Conservation (phyloP, 2,888 invertebrate genomes). For the Pseudolycoriella hygida region DNA sequence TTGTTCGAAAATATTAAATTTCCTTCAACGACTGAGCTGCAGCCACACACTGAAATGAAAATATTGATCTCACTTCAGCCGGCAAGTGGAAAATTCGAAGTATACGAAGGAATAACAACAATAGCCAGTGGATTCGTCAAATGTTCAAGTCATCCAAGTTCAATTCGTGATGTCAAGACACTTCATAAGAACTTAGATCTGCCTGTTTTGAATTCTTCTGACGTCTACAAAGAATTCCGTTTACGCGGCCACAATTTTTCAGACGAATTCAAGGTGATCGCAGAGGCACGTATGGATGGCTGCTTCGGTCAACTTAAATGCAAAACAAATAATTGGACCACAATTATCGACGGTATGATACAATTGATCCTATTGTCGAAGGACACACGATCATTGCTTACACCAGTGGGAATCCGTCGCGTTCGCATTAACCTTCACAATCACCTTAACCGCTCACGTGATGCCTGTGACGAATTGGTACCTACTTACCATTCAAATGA, state of each 20-base stretch:
- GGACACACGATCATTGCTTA: slow-evolving; percentile 47
- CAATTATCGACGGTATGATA: slow-evolving; percentile 68
- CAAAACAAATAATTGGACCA: slow-evolving; percentile 71
- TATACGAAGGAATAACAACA: slow-evolving; percentile 47
- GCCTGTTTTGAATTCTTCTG: slow-evolving; percentile 35
- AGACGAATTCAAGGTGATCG: slow-evolving; percentile 35
- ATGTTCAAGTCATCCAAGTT: slow-evolving; percentile 12
- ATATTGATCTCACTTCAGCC: slow-evolving; percentile 39
- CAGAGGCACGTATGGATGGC: slow-evolving; percentile 40
- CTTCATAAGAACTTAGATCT: slow-evolving; percentile 24
- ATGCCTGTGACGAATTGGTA: slow-evolving; percentile 18
- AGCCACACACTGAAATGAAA: slow-evolving; percentile 37
- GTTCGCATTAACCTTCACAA: slow-evolving; percentile 48
- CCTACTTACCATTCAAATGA: slow-evolving; percentile 19
- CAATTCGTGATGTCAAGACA: slow-evolving; percentile 33
- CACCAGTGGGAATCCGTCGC: slow-evolving; percentile 51
- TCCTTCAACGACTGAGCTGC: slow-evolving; percentile 63
- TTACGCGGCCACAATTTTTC: slow-evolving; percentile 42
- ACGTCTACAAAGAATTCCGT: slow-evolving; percentile 43
- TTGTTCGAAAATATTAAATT: slow-evolving; percentile 73
- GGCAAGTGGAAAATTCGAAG: slow-evolving; percentile 42
- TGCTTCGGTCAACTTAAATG: slow-evolving; percentile 44
- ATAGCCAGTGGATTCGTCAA: slow-evolving; percentile 51
- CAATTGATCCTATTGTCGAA: slow-evolving; percentile 59
- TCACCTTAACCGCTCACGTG: slow-evolving; percentile 26